Evolutionary conservation across 1,140 invertebrate genomes (phyloP).

Genomic region (Samia ricini): DNA sequence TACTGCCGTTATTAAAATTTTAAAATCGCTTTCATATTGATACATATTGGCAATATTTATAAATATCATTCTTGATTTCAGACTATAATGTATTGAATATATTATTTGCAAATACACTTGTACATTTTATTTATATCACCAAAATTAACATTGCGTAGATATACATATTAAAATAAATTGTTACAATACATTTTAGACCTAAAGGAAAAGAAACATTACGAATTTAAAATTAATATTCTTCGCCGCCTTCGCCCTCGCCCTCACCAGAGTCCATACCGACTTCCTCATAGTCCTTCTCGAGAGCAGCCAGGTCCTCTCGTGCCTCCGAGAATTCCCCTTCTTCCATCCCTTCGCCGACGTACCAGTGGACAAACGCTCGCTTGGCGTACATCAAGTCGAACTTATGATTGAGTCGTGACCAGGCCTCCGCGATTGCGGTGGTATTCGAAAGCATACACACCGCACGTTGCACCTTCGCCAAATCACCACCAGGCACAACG

Average conservation of each 20-base stretch:
- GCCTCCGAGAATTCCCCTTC: constrained; percentile 92
- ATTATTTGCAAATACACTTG: constrained; percentile 5
- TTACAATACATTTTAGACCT: constrained; percentile 26
- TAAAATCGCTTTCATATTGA: too few relatives aligned
- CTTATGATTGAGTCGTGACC: constrained; percentile 88
- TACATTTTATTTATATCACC: constrained; percentile 5
- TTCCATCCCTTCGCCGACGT: constrained; percentile 92
- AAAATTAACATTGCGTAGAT: constrained; percentile 1
- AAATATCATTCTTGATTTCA: background rate
- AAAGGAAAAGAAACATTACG: constrained; percentile 29
- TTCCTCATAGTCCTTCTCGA: constrained; percentile 92
- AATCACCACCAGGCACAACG: constrained; percentile 89
- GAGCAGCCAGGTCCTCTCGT: constrained; percentile 89
- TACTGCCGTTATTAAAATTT: too few relatives aligned
- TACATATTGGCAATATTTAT: too few relatives aligned
- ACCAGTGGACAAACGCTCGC: constrained; percentile 89
- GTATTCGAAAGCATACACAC: constrained; percentile 94
- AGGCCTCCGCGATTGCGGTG: constrained; percentile 89
- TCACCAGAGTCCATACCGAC: constrained; percentile 87
- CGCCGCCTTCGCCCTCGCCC: constrained; percentile 84
- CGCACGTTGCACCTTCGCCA: constrained; percentile 87
- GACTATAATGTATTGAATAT: background rate
- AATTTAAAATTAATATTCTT: constrained; percentile 82
- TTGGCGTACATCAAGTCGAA: constrained; percentile 84
- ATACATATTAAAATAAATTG: constrained; percentile 4